Evolutionary conservation across 2,113 vertebrate species (phyloP).

Genomic region (Thryonomys swinderianus): DNA sequence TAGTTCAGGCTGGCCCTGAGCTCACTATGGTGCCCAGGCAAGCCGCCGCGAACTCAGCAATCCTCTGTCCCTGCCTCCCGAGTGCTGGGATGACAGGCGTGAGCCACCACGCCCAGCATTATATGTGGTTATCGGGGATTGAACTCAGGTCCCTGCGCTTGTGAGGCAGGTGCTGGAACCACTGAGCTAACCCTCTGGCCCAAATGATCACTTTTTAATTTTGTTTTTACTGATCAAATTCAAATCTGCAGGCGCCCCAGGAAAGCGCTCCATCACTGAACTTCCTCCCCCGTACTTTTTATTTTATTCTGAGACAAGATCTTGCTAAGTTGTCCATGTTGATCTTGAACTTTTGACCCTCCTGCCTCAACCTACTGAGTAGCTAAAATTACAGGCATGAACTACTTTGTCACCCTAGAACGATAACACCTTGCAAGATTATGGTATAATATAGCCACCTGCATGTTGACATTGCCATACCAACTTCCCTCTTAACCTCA

Average conservation of each 20-base stretch:
- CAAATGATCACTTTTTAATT: not conserved
- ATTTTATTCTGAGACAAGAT: not conserved
- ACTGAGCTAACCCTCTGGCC: not conserved
- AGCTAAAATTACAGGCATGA: not conserved
- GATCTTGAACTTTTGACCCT: not conserved
- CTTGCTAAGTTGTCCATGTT: not conserved
- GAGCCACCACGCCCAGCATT: no score
- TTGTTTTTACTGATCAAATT: not conserved
- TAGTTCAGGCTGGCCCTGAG: no score
- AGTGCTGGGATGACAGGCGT: no score
- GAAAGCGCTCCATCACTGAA: not conserved
- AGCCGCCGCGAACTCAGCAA: no score
- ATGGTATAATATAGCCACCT: no score
- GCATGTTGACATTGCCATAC: not conserved
- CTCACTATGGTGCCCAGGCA: no score
- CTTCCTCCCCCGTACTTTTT: not conserved
- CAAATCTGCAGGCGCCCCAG: not conserved
- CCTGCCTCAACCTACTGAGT: not conserved
- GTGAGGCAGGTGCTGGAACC: no score
- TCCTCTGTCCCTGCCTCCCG: no score
- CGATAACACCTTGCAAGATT: not conserved
- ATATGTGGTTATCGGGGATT: no score
- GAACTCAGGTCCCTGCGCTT: no score
- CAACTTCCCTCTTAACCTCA: not conserved
- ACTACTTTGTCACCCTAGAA: not conserved